These are phyloP conservation scores for Lethocerus indicus DNA, from an alignment of 1,140 invertebrate genomes.

Conservation along the genomic window DNA sequence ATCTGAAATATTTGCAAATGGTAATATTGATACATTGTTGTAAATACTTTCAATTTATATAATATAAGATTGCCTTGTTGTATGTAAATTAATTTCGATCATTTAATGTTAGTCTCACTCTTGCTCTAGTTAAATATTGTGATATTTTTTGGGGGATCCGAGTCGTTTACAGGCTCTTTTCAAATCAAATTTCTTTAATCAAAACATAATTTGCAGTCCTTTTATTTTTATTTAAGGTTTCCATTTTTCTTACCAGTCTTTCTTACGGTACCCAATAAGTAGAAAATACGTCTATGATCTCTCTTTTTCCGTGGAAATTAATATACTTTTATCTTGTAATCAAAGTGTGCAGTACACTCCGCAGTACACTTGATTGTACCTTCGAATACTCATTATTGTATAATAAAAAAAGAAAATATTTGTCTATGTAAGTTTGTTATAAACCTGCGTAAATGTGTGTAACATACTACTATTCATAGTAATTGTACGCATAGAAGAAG, in stretches of 20 bases:
- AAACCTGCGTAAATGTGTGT: constrained; percentile 14
- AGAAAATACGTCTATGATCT: constrained; percentile 12
- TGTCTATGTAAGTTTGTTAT: constrained; percentile 11
- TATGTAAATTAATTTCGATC: constrained; percentile 5
- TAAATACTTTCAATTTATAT: constrained; percentile 1
- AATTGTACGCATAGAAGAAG: no score
- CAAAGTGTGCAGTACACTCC: constrained; percentile 9
- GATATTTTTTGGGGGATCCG: constrained; percentile 10
- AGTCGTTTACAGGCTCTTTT: neutral
- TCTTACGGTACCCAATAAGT: neutral
- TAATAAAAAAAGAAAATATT: constrained; percentile 9
- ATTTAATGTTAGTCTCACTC: constrained; percentile 7
- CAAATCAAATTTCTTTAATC: constrained; percentile 11
- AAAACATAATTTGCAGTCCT: constrained; percentile 9
- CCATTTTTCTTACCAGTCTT: constrained; percentile 5
- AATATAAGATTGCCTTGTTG: constrained; percentile 3
- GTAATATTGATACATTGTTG: neutral
- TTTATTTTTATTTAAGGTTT: constrained; percentile 2
- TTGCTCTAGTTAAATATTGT: constrained; percentile 11
- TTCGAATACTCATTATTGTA: constrained; percentile 14
- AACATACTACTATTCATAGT: constrained; percentile 14
- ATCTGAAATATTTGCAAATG: neutral
- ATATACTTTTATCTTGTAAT: constrained; percentile 3
- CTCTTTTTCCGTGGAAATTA: constrained; percentile 10
- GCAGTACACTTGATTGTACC: constrained; percentile 13